A percentile compares a stretch with the other conserved stretches of the same genome.
Evolutionary conservation across 2,797 vertebrate genomes (phyloP).

Genomic region (Decapterus maruadsi): DNA sequence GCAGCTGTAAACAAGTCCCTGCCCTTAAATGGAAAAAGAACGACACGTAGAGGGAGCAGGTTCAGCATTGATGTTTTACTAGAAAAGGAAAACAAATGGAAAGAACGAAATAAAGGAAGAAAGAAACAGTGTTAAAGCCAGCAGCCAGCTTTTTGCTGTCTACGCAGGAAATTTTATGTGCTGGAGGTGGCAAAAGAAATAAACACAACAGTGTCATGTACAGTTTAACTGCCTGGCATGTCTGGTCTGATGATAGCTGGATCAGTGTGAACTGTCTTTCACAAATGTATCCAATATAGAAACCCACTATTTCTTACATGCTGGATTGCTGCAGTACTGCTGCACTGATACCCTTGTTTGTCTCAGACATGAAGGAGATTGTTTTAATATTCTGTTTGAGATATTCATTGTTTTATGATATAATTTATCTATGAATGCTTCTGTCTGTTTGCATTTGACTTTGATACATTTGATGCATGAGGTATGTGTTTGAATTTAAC

Average conservation of each 20-base stretch:
- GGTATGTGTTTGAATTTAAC: conserved; percentile 5
- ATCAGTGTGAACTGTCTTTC: conserved; percentile 27
- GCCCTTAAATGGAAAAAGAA: conserved; percentile 58
- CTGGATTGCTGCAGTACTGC: conserved; percentile 38
- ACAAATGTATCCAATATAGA: conserved; percentile 22
- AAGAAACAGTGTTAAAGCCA: conserved; percentile 69
- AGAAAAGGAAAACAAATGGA: conserved; percentile 81
- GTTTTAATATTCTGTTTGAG: conserved; percentile 22
- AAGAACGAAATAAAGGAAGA: conserved; percentile 63
- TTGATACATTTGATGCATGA: conserved; percentile 28
- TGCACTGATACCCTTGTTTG: conserved; percentile 30
- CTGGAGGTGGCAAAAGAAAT: conserved; percentile 48
- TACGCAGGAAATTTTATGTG: conserved; percentile 46
- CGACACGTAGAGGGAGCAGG: conserved; percentile 58
- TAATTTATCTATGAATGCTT: conserved; percentile 4
- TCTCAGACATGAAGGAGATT: conserved; percentile 13
- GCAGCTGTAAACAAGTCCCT: neutral
- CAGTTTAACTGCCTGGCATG: conserved; percentile 38
- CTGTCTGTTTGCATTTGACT: conserved; percentile 17
- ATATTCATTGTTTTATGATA: conserved; percentile 10
- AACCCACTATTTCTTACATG: conserved; percentile 34
- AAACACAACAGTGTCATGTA: conserved; percentile 48
- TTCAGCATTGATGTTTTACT: conserved; percentile 83
- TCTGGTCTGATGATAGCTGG: conserved; percentile 36
- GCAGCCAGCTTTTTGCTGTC: conserved; percentile 52